phyloP scores from a whole-genome alignment of 37 sponge, comb jelly and placozoan genomes.

The Spongilla lacustris region DNA sequence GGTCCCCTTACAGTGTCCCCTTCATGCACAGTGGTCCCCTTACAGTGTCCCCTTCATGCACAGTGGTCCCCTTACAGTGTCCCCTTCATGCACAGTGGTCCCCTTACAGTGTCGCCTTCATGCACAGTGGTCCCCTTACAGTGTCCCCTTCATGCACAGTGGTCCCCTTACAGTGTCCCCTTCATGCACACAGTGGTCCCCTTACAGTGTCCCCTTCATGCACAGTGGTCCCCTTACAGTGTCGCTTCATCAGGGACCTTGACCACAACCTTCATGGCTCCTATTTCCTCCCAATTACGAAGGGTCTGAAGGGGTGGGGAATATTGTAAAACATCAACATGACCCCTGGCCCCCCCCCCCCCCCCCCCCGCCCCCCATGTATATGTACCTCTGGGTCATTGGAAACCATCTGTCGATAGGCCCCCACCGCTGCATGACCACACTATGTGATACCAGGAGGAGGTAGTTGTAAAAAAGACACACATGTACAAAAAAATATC shows the following conservation, averaged over 20 bases:
- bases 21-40: constrained; percentile 16
- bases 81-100: not conserved
- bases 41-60: constrained; percentile 71
- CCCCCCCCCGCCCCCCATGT: too few relatives aligned
- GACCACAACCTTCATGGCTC: constrained; percentile 88
- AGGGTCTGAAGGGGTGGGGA: constrained; percentile 44
- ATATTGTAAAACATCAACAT: not conserved
- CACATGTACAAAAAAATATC: too few relatives aligned
- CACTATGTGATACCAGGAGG: constrained; percentile 32
- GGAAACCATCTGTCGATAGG: constrained; percentile 55
- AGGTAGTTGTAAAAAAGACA: not conserved
- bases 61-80: not conserved
- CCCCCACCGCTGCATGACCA: constrained; percentile 81
- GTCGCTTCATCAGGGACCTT: constrained; percentile 80
- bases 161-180: constrained; percentile 68
- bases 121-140: too few relatives aligned
- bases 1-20: not conserved
- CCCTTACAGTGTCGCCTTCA: constrained; percentile 72
- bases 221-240: constrained; percentile 57
- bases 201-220: not conserved
- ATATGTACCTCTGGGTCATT: constrained; percentile 43
- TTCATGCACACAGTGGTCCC: not conserved
- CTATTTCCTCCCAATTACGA: constrained; percentile 73
- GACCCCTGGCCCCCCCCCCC: not conserved
- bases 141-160: too few relatives aligned